phyloP scores from a whole-genome alignment of 2,888 invertebrate genomes.

The Nymphalis polychloros region DNA sequence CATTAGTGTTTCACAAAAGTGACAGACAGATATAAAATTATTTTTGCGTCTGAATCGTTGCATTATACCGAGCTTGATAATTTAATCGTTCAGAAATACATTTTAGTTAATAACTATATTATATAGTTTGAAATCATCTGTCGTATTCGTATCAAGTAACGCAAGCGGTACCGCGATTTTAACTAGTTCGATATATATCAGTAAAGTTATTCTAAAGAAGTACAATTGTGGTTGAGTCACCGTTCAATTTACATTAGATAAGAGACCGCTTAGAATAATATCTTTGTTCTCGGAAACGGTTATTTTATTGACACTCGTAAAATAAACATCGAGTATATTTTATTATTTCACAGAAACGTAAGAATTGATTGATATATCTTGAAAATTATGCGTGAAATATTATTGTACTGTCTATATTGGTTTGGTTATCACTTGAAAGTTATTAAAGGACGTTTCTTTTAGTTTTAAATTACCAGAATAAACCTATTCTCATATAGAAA shows the following conservation, averaged over 20 bases:
- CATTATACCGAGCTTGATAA: too few species aligned
- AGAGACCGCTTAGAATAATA: slow-evolving; percentile 41
- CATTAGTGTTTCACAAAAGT: too few species aligned
- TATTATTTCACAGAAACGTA: slow-evolving; percentile 32
- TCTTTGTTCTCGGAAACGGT: slow-evolving; percentile 46
- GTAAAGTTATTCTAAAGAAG: slow-evolving; percentile 28
- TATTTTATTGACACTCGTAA: slow-evolving; percentile 37
- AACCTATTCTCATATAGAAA: background rate
- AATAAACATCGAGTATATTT: slow-evolving; percentile 24
- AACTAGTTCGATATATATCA: too few species aligned
- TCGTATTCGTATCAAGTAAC: too few species aligned
- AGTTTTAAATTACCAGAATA: too few species aligned
- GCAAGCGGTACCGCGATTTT: too few species aligned
- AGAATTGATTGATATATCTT: slow-evolving; percentile 19
- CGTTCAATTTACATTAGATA: slow-evolving; percentile 44
- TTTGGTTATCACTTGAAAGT: background rate
- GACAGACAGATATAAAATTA: too few species aligned
- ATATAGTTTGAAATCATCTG: too few species aligned
- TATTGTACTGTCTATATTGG: background rate
- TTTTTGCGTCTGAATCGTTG: too few species aligned
- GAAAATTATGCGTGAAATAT: background rate
- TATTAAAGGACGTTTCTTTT: too few species aligned
- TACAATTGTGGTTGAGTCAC: slow-evolving; percentile 39
- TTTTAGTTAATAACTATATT: too few species aligned
- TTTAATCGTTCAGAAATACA: too few species aligned